phyloP scores from a whole-genome alignment of 2,113 vertebrate genomes.

The Gopherus evgoodei region DNA sequence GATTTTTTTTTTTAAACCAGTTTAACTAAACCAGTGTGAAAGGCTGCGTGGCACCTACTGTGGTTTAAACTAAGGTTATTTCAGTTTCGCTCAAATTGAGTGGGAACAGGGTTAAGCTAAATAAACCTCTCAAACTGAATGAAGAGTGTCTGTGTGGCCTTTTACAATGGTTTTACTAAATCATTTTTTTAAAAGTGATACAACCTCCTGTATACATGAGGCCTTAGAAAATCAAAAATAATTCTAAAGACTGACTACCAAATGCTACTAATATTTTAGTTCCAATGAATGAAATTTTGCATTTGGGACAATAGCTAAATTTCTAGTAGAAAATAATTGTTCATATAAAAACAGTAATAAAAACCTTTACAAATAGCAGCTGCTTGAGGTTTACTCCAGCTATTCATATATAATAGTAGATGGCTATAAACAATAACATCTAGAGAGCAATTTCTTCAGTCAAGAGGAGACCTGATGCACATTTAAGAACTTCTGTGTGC shows the following conservation, averaged over 20 bases:
- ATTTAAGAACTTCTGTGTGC: background rate
- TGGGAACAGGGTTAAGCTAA: background rate
- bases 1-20: background rate
- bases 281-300: background rate
- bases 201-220: background rate
- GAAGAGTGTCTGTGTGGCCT: background rate
- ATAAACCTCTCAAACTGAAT: background rate
- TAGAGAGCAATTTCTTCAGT: background rate
- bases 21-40: background rate
- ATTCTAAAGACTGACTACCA: background rate
- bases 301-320: background rate
- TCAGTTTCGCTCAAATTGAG: background rate
- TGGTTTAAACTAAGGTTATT: background rate
- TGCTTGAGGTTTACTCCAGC: background rate
- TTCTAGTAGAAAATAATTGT: background rate
- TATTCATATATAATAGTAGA: background rate
- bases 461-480: background rate
- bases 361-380: background rate
- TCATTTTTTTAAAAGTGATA: background rate
- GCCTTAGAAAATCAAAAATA: background rate
- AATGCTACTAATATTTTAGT: background rate
- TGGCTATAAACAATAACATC: background rate
- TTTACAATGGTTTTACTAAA: background rate
- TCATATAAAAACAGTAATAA: background rate
- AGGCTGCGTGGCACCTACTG: background rate